Evolutionary conservation across 2,113 vertebrate genomes (phyloP).

Genomic region (Tragelaphus scriptus): DNA sequence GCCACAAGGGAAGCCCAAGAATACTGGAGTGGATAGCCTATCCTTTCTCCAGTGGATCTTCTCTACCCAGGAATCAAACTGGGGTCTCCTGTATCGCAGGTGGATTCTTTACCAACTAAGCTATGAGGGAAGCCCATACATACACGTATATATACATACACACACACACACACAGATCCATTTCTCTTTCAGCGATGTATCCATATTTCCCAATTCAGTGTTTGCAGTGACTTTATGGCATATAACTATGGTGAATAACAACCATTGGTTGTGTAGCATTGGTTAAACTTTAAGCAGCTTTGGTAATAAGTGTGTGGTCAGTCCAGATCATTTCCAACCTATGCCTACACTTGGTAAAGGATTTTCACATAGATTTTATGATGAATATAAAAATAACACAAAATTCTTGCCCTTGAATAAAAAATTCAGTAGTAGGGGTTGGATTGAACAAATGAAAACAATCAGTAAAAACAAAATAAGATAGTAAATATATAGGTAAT

Average conservation of each 20-base stretch:
- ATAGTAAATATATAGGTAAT: neutral
- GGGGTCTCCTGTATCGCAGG: neutral
- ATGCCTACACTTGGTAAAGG: neutral
- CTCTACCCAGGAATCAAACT: neutral
- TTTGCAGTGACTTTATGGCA: neutral
- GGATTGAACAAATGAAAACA: neutral
- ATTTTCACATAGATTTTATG: neutral
- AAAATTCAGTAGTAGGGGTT: neutral
- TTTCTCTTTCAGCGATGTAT: neutral
- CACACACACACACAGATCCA: neutral
- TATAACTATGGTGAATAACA: neutral
- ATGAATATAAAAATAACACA: neutral
- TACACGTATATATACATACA: rapidly evolving
- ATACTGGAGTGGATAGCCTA: neutral
- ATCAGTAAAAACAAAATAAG: neutral
- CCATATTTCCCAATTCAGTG: neutral
- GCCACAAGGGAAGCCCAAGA: neutral
- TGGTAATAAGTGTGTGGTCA: neutral
- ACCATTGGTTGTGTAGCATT: neutral
- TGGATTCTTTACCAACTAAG: neutral
- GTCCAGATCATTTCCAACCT: neutral
- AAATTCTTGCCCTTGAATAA: neutral
- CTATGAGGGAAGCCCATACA: neutral
- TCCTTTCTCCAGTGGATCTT: neutral
- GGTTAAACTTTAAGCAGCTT: neutral